Percentiles rank a stretch among this genome's conserved stretches.
Evolutionary conservation across 2,888 invertebrate species (phyloP).

Genomic region (Stenotaenia linearis): DNA sequence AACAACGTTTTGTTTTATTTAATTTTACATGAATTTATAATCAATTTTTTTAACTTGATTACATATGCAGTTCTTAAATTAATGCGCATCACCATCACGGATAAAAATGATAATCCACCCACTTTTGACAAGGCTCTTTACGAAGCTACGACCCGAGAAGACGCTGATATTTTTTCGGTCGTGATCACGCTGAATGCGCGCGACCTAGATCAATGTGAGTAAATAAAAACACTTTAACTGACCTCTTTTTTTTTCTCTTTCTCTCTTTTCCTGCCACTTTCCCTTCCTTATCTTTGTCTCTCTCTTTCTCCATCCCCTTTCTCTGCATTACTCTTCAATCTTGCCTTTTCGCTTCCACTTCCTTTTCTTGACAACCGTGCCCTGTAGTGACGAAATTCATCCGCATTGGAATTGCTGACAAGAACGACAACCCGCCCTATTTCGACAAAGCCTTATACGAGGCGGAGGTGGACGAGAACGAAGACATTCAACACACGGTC

Average conservation of each 20-base stretch:
- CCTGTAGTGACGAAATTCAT: slow-evolving; percentile 93
- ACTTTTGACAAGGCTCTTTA: slow-evolving; percentile 45
- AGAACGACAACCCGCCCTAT: slow-evolving; percentile 98
- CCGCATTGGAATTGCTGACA: slow-evolving; percentile 96
- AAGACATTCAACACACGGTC: slow-evolving; percentile 93
- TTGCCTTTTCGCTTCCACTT: slow-evolving; percentile 40
- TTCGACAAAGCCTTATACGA: slow-evolving; percentile 95
- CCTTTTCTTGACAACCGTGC: slow-evolving; percentile 36
- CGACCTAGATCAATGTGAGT: slow-evolving; percentile 37
- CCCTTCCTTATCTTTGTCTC: slow-evolving; percentile 13
- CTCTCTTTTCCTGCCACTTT: slow-evolving; percentile 29
- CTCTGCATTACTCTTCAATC: slow-evolving; percentile 39
- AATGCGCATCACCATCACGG: slow-evolving; percentile 37
- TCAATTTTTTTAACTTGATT: slow-evolving; percentile 12
- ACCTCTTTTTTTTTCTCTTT: slow-evolving; percentile 32
- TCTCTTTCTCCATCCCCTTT: slow-evolving; percentile 22
- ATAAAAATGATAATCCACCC: slow-evolving; percentile 44
- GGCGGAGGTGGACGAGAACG: slow-evolving; percentile 96
- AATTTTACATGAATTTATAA: neutral
- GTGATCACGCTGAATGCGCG: slow-evolving; percentile 35
- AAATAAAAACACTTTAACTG: neutral
- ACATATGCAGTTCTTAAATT: slow-evolving; percentile 31
- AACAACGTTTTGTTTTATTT: neutral
- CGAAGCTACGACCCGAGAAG: slow-evolving; percentile 43
- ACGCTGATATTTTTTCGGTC: slow-evolving; percentile 38